These are phyloP conservation scores for Sternarchorhynchus goeldii DNA, from an alignment of 2,797 vertebrate species.

Conservation along the genomic window DNA sequence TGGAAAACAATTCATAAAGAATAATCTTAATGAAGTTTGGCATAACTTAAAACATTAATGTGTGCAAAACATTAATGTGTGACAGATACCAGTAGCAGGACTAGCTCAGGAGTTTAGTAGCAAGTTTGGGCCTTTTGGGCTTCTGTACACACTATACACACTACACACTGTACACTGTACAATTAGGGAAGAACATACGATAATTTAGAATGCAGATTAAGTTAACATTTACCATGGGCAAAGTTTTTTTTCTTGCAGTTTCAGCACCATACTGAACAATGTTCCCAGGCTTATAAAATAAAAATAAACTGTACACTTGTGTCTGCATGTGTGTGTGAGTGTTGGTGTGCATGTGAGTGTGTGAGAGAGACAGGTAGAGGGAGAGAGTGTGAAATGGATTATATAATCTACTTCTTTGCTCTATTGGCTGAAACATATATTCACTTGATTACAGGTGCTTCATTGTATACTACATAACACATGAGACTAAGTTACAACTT, in stretches of 20 bases:
- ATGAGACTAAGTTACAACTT: slow-evolving; percentile 6
- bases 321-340: too few relatives aligned
- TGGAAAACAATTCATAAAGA: too few relatives aligned
- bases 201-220: slow-evolving; percentile 11
- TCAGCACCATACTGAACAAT: too few relatives aligned
- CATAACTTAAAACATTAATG: too few relatives aligned
- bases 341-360: background rate
- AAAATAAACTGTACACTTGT: too few relatives aligned
- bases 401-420: background rate
- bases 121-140: background rate
- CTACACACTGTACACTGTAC: too few relatives aligned
- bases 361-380: background rate
- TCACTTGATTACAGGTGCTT: background rate
- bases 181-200: slow-evolving; percentile 1
- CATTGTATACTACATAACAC: slow-evolving; percentile 1
- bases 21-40: too few relatives aligned
- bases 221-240: slow-evolving; percentile 5
- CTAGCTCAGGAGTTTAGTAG: slow-evolving; percentile 2
- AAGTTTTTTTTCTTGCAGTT: background rate
- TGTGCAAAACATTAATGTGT: too few relatives aligned
- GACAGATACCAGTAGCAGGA: background rate
- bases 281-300: too few relatives aligned
- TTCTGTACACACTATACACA: background rate
- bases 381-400: background rate
- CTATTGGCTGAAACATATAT: background rate